phyloP scores from a whole-genome alignment of 37 sponge, comb jelly and placozoan genomes.

The Chondrilla cf. caribensis region DNA sequence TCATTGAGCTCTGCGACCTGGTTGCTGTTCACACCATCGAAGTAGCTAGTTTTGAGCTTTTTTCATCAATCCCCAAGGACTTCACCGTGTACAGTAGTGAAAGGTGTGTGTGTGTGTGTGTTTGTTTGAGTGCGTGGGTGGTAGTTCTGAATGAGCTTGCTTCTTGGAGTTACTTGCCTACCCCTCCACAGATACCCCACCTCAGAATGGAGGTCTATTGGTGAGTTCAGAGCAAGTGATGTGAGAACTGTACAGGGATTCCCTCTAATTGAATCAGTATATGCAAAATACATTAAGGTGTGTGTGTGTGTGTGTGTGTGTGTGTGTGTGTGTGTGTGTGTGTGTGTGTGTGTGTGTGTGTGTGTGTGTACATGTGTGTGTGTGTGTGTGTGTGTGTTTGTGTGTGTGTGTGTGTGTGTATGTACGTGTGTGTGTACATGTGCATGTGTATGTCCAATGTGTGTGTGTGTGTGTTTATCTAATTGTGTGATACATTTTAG shows the following conservation, averaged over 20 bases:
- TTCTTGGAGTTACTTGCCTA: background rate
- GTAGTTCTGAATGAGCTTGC: background rate
- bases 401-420: conserved; percentile 15
- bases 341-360: background rate
- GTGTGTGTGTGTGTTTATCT: background rate
- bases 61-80: conserved; percentile 83
- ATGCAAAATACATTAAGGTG: conserved; percentile 77
- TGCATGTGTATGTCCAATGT: background rate
- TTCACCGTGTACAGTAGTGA: conserved; percentile 69
- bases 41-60: conserved; percentile 87
- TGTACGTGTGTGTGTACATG: conserved; percentile 17
- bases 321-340: background rate
- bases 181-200: conserved; percentile 15
- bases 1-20: conserved; percentile 86
- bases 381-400: background rate
- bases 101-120: conserved; percentile 41
- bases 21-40: conserved; percentile 68
- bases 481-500: too few species aligned
- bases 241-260: conserved; percentile 64
- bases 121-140: background rate
- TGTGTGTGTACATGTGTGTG: background rate
- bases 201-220: conserved; percentile 39
- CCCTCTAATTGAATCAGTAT: conserved; percentile 48
- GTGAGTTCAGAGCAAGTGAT: conserved; percentile 57
- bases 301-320: conserved; percentile 26